These are phyloP conservation scores for Nemotelus pantherinus DNA, from an alignment of 2,888 invertebrate genomes.

Conservation along the genomic window DNA sequence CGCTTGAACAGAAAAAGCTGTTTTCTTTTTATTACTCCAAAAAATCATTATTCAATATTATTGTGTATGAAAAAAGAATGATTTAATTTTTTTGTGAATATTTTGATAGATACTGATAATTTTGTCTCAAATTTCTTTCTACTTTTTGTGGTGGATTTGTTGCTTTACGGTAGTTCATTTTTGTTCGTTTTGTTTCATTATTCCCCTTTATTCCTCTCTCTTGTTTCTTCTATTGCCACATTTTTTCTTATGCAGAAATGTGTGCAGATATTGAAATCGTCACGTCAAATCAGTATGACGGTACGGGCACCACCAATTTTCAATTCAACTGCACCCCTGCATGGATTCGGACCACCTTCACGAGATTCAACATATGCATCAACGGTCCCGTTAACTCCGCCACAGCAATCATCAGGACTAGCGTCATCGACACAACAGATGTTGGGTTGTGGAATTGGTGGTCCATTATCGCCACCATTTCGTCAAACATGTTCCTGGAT, in stretches of 20 bases:
- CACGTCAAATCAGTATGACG: slow-evolving; percentile 88
- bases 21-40: no score
- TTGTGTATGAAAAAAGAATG: no score
- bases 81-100: no score
- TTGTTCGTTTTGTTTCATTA: slow-evolving; percentile 37
- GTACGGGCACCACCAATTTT: slow-evolving; percentile 78
- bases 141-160: not conserved
- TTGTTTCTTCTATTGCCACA: slow-evolving; percentile 66
- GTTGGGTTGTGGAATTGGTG: slow-evolving; percentile 62
- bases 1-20: no score
- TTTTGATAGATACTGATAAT: not conserved
- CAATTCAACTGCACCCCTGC: slow-evolving; percentile 73
- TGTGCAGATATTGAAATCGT: slow-evolving; percentile 87
- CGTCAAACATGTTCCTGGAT: slow-evolving; percentile 93
- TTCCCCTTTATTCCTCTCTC: slow-evolving; percentile 58
- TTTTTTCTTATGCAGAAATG: slow-evolving; percentile 66
- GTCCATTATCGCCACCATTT: slow-evolving; percentile 65
- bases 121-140: slow-evolving; percentile 21
- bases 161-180: slow-evolving; percentile 8
- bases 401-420: slow-evolving; percentile 55
- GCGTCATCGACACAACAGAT: slow-evolving; percentile 51
- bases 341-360: slow-evolving; percentile 66
- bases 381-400: slow-evolving; percentile 59
- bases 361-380: slow-evolving; percentile 64
- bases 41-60: no score